Evolutionary conservation across 2,888 invertebrate species (phyloP).

Genomic region (Drosophila hamatofila): DNA sequence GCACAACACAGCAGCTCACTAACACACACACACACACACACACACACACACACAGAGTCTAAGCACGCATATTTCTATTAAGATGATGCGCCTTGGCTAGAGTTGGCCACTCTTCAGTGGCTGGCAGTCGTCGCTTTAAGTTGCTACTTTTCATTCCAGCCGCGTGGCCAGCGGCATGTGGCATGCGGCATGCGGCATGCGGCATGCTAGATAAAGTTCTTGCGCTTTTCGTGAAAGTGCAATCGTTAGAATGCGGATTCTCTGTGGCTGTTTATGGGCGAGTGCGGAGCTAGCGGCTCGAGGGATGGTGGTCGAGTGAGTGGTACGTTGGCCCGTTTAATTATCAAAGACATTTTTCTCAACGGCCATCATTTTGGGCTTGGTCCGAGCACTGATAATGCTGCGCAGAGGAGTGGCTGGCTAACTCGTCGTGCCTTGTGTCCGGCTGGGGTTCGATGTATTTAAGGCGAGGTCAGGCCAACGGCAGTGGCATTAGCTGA

Average conservation of each 20-base stretch:
- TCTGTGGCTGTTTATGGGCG: slow-evolving; percentile 8
- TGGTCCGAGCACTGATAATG: slow-evolving; percentile 54
- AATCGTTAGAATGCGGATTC: slow-evolving; percentile 74
- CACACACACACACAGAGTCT: slow-evolving; percentile 20
- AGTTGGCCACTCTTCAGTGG: slow-evolving; percentile 30
- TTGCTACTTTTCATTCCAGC: slow-evolving; percentile 67
- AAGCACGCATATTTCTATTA: slow-evolving; percentile 77
- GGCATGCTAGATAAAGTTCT: slow-evolving; percentile 77
- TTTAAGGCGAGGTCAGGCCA: slow-evolving; percentile 74
- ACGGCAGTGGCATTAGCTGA: slow-evolving; percentile 32
- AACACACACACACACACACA: slow-evolving; percentile 44
- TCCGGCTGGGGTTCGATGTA: slow-evolving; percentile 36
- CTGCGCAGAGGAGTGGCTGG: slow-evolving; percentile 58
- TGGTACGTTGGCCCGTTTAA: slow-evolving; percentile 66
- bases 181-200: slow-evolving; percentile 25
- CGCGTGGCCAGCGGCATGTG: slow-evolving; percentile 54
- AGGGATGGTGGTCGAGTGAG: slow-evolving; percentile 11
- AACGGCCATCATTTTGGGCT: slow-evolving; percentile 61
- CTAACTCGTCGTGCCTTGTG: slow-evolving; percentile 22
- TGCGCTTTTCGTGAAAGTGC: slow-evolving; percentile 77
- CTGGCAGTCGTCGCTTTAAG: slow-evolving; percentile 30
- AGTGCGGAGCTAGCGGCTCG: too few species aligned
- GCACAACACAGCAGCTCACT: slow-evolving; percentile 73
- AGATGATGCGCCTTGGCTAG: slow-evolving; percentile 60
- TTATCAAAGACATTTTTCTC: slow-evolving; percentile 77